phyloP scores from a whole-genome alignment of 2,797 vertebrate genomes.

The Myripristis murdjan region DNA sequence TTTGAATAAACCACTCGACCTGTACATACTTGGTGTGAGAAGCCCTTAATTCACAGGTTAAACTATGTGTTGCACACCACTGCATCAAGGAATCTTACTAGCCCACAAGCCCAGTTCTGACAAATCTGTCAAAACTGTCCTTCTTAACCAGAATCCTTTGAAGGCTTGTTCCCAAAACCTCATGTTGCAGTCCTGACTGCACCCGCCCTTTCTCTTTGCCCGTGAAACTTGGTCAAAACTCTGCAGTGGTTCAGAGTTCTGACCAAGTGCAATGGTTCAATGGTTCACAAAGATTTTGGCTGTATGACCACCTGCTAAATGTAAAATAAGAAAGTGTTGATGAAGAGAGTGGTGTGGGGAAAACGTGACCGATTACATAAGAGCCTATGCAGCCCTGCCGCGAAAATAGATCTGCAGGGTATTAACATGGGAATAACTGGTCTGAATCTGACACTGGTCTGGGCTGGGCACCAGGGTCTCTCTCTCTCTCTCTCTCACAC shows the following conservation, averaged over 20 bases:
- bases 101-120: background rate
- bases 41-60: background rate
- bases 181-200: background rate
- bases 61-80: background rate
- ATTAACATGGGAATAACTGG: constrained; percentile 71
- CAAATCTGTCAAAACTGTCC: constrained; percentile 24
- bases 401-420: constrained; percentile 71
- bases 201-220: background rate
- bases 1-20: background rate
- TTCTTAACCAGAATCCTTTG: background rate
- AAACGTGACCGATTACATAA: constrained; percentile 74
- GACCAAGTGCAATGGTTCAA: no score
- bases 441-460: constrained; percentile 69
- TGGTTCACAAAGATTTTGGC: constrained; percentile 18
- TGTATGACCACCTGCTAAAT: constrained; percentile 63
- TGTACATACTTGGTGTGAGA: background rate
- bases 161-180: background rate
- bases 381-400: constrained; percentile 27
- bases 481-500: constrained; percentile 14
- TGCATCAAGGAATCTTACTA: constrained; percentile 5
- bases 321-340: constrained; percentile 55
- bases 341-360: constrained; percentile 47
- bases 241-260: background rate
- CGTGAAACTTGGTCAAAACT: background rate
- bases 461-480: constrained; percentile 31